Conservation (phyloP, 1,140 invertebrate genomes). For the Magallana gigas region DNA sequence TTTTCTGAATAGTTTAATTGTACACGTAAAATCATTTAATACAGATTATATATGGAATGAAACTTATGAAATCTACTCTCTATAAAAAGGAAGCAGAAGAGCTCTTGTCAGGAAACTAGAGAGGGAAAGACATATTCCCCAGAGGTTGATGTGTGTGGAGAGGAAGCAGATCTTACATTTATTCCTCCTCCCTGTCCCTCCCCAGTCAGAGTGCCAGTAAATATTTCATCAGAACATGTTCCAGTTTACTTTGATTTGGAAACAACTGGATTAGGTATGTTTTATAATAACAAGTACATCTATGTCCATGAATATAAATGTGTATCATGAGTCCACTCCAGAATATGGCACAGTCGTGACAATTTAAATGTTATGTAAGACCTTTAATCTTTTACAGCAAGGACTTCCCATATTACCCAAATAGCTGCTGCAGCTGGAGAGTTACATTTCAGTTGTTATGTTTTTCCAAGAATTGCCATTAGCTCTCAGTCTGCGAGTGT, state of each 20-base stretch:
- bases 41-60: neutral
- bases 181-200: neutral
- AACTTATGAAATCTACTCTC: neutral
- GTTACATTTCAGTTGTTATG: conserved; percentile 27
- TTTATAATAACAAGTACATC: too few species aligned
- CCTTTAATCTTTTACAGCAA: conserved; percentile 30
- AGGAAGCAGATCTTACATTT: neutral
- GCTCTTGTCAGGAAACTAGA: neutral
- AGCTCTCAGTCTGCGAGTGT: conserved; percentile 4
- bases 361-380: too few species aligned
- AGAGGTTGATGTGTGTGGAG: neutral
- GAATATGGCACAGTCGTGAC: too few species aligned
- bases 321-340: too few species aligned
- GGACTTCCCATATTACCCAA: conserved; percentile 44
- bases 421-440: conserved; percentile 48
- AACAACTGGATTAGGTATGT: conserved; percentile 11
- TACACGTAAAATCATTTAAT: neutral
- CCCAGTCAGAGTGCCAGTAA: neutral
- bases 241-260: conserved; percentile 7
- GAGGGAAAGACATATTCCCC: neutral
- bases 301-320: too few species aligned
- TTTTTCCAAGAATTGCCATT: conserved; percentile 33
- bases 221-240: neutral
- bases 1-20: too few species aligned
- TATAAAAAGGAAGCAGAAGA: neutral